Conservation (phyloP, 2,888 invertebrate species). For the Epicampocera succincta region DNA sequence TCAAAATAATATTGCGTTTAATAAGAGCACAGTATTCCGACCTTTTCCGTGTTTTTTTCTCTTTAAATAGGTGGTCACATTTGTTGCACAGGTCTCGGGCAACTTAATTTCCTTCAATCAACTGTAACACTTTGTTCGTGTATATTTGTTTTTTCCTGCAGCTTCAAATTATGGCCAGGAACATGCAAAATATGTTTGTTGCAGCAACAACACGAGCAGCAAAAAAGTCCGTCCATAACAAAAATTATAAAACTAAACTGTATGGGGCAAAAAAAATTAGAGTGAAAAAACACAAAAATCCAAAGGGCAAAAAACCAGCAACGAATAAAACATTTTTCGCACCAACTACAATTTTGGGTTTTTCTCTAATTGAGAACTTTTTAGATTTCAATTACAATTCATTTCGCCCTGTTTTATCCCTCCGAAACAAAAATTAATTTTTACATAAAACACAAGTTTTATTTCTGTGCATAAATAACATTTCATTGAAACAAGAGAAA, state of each 20-base stretch:
- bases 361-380: constrained; percentile 60
- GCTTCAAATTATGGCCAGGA: constrained; percentile 46
- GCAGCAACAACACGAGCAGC: constrained; percentile 2
- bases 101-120: not conserved
- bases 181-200: constrained; percentile 61
- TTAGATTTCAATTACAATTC: constrained; percentile 62
- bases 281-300: constrained; percentile 21
- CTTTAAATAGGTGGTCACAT: too few species aligned
- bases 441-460: constrained; percentile 34
- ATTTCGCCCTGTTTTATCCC: not conserved
- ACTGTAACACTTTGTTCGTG: not conserved
- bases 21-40: too few species aligned
- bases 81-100: constrained; percentile 2
- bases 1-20: too few species aligned
- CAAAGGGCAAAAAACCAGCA: too few species aligned
- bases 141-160: constrained; percentile 2
- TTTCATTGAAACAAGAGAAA: constrained; percentile 6
- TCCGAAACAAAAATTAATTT: constrained; percentile 41
- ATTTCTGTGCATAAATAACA: constrained; percentile 26
- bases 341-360: constrained; percentile 60
- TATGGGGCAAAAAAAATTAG: not conserved
- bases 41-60: too few species aligned
- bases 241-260: not conserved
- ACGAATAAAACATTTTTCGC: constrained; percentile 37
- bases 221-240: not conserved